A percentile compares a stretch with the other conserved stretches of the same genome.
phyloP scores from a whole-genome alignment of 2,113 vertebrate genomes.

The Ctenodactylus gundi region DNA sequence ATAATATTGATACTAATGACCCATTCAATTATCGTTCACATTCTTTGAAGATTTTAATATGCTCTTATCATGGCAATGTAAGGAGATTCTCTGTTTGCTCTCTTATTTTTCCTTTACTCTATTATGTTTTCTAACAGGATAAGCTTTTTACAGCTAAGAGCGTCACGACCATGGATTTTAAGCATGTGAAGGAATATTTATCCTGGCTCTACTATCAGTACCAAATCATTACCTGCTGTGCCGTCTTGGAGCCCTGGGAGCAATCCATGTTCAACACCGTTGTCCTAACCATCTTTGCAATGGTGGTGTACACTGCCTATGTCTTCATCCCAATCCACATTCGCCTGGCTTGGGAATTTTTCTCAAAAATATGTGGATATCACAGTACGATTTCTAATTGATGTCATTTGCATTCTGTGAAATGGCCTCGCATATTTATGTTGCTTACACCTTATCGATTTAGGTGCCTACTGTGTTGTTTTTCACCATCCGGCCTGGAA shows the following conservation, averaged over 20 bases:
- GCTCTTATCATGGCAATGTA: neutral
- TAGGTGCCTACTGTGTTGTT: neutral
- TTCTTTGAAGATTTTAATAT: neutral
- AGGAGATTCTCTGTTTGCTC: neutral
- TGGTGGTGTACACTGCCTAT: slow-evolving; percentile 96
- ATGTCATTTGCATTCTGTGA: slow-evolving; percentile 22
- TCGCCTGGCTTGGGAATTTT: slow-evolving; percentile 93
- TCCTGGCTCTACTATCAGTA: slow-evolving; percentile 98
- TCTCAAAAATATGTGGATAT: slow-evolving; percentile 90
- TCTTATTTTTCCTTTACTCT: slow-evolving; percentile 23
- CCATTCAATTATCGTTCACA: neutral
- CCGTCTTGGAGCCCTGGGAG: slow-evolving; percentile 98
- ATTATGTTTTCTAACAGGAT: slow-evolving; percentile 64
- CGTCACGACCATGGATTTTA: slow-evolving; percentile 87
- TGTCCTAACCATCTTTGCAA: slow-evolving; percentile 90
- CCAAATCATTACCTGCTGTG: slow-evolving; percentile 96
- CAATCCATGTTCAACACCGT: slow-evolving; percentile 94
- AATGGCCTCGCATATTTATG: neutral
- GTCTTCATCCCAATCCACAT: slow-evolving; percentile 96
- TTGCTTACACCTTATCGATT: slow-evolving; percentile 37
- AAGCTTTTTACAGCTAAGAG: neutral
- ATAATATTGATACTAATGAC: neutral
- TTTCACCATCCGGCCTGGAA: slow-evolving; percentile 41
- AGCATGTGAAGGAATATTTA: slow-evolving; percentile 90
- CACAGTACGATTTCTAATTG: slow-evolving; percentile 88